Percentiles rank a stretch among this genome's conserved stretches.
Conservation (phyloP, 2,797 vertebrate species). For the Clarias fuscus region DNA sequence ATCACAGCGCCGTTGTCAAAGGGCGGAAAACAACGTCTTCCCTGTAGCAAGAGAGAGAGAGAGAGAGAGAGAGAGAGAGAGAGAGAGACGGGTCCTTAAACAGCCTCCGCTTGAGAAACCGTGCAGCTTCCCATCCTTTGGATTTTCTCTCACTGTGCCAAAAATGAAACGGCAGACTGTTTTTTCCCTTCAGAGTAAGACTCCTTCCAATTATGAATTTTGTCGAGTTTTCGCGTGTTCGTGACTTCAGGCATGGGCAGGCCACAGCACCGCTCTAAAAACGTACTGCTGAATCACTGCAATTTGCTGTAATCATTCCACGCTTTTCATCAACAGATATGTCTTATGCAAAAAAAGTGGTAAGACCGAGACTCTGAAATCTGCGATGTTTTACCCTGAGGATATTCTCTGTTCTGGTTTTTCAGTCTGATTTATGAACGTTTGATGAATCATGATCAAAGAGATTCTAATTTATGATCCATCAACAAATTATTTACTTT, state of each 20-base stretch:
- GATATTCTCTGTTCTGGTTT: background rate
- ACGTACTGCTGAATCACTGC: constrained; percentile 17
- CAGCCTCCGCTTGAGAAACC: constrained; percentile 50
- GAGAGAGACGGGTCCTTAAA: background rate
- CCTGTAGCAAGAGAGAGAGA: background rate
- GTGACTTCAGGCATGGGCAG: constrained; percentile 40
- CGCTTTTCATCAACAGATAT: constrained; percentile 4
- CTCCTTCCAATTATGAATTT: constrained; percentile 64
- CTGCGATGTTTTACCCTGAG: constrained; percentile 1
- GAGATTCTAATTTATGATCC: constrained; percentile 10
- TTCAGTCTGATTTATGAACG: constrained; percentile 17
- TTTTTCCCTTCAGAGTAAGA: constrained; percentile 34
- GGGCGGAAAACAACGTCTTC: constrained; percentile 1
- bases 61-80: background rate
- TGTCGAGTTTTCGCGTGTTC: constrained; percentile 56
- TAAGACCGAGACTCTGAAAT: constrained; percentile 1
- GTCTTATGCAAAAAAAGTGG: background rate
- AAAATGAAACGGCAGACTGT: constrained; percentile 53
- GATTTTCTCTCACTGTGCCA: constrained; percentile 59
- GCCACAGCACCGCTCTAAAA: constrained; percentile 22
- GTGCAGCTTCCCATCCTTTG: constrained; percentile 68
- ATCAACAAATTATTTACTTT: background rate
- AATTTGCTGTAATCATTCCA: constrained; percentile 13
- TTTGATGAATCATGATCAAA: constrained; percentile 7
- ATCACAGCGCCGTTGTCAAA: background rate